Evolutionary conservation across 2,113 vertebrate genomes (phyloP), one percentile per base, ranked within the genome.

Genomic region (Trachemys scripta): DNA sequence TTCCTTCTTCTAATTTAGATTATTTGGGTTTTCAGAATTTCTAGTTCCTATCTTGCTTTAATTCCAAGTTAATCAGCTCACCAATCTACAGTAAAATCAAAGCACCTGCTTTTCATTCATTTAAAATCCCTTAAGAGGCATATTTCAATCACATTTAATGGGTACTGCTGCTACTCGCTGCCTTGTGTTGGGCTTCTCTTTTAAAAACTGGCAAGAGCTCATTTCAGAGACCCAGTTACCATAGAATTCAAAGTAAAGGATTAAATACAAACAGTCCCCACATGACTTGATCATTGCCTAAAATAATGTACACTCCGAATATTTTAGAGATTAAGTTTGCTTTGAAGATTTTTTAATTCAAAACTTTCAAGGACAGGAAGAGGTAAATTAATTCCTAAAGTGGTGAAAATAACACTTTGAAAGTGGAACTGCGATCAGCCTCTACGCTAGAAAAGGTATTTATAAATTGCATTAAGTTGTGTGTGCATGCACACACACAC

Each of bases 11-110:
- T 81, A 35, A 80, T 95, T 83, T 72, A 35, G 17, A 78, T 85
- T 35, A 87, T 84, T 87, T 8, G n/a, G 78, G 51, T 27, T 47
- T 11, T 87, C 47, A 47, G 19, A n/a, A 87, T 85, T 92, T 84
- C 91, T 91, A 22, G 35, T 86, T 90, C 53, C 82, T 42, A 49
- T 7, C 80, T 35, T 86, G 31, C 5, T 1, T 92, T 59, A 92
- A 45, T 95, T 84, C 53, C 78, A 59, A 80, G n/a, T 45, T 91
- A 94, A 94, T 92, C 84, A 90, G 42, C 47, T 91, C 84, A 84
- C n/a, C 59, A 84, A 62, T 91, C 87, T 80, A 90, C 27, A 35
- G 59, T 47, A 45, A 91, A 93, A 91, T 87, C 24, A 81, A 92
- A 93, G 49, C 31, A 51, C 62, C 81, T 84, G 90, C 83, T 96